Percentiles rank a stretch among this genome's conserved stretches.
These are phyloP conservation scores for Rafetus swinhoei DNA, from an alignment of 2,113 vertebrate genomes.

Conservation along the genomic window DNA sequence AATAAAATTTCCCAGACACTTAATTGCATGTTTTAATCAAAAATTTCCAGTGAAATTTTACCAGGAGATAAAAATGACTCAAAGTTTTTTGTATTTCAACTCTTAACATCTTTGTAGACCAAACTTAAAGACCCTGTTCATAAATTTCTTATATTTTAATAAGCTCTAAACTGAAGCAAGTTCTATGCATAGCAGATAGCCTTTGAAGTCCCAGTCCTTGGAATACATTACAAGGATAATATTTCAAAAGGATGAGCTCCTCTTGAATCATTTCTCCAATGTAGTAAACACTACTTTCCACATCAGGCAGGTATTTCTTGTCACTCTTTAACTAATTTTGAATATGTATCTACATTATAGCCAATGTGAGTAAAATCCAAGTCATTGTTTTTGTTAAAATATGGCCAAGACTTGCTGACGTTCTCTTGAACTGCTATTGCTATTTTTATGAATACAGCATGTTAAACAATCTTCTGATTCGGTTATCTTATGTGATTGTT, in stretches of 20 bases:
- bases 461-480: not conserved
- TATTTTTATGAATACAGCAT: too few species aligned
- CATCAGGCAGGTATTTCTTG: not conserved
- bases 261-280: not conserved
- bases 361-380: not conserved
- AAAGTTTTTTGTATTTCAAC: slow-evolving; percentile 37
- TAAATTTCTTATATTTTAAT: not conserved
- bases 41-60: slow-evolving; percentile 21
- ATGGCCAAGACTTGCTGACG: not conserved
- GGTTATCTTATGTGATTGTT: not conserved
- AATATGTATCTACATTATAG: not conserved
- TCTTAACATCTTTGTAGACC: not conserved
- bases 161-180: not conserved
- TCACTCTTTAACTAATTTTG: not conserved
- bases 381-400: not conserved
- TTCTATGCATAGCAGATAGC: not conserved
- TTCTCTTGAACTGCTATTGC: accelerated
- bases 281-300: not conserved
- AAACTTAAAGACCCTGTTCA: not conserved
- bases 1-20: slow-evolving; percentile 30
- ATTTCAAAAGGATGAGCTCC: not conserved
- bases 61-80: slow-evolving; percentile 23
- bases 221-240: not conserved
- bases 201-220: not conserved
- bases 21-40: slow-evolving; percentile 38